Conservation (phyloP, 2,113 vertebrate species). For the Myrmecobius fasciatus region DNA sequence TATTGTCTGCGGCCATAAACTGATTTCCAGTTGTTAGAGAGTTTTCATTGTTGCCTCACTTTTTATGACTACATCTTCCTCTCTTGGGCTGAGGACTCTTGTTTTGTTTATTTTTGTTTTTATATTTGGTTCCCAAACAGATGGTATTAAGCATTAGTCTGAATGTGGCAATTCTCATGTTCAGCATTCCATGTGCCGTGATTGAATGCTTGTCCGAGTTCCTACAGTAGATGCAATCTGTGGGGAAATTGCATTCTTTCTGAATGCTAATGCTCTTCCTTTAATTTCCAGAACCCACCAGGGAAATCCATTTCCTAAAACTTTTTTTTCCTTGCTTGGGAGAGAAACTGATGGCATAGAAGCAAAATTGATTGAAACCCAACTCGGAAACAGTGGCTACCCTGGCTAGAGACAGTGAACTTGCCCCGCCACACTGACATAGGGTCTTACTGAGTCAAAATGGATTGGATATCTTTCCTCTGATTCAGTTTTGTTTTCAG, state of each 20-base stretch:
- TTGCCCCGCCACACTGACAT: not conserved
- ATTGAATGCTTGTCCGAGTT: not conserved
- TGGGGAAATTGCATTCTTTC: slow-evolving; percentile 18
- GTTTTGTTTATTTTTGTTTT: slow-evolving; percentile 4
- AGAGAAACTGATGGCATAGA: not conserved
- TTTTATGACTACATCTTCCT: slow-evolving; percentile 5
- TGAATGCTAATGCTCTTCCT: slow-evolving; percentile 15
- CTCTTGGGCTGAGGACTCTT: not conserved
- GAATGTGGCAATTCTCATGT: not conserved
- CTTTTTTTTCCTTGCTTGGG: slow-evolving; percentile 1
- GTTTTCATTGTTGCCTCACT: not conserved
- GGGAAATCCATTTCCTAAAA: not conserved
- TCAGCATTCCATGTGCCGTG: not conserved
- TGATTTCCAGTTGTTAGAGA: not conserved
- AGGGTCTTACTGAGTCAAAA: not conserved
- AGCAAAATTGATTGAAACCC: not conserved
- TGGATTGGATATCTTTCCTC: not conserved
- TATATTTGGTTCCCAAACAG: not conserved
- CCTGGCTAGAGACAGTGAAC: not conserved
- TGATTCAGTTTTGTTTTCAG: not conserved
- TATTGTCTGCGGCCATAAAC: not conserved
- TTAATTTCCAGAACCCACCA: not conserved
- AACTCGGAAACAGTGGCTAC: not conserved
- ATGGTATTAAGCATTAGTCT: not conserved
- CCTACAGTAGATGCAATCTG: not conserved